These are phyloP conservation scores for Caenorhabditis macrosperma DNA, from an alignment of 2,888 invertebrate genomes.

Conservation along the genomic window DNA sequence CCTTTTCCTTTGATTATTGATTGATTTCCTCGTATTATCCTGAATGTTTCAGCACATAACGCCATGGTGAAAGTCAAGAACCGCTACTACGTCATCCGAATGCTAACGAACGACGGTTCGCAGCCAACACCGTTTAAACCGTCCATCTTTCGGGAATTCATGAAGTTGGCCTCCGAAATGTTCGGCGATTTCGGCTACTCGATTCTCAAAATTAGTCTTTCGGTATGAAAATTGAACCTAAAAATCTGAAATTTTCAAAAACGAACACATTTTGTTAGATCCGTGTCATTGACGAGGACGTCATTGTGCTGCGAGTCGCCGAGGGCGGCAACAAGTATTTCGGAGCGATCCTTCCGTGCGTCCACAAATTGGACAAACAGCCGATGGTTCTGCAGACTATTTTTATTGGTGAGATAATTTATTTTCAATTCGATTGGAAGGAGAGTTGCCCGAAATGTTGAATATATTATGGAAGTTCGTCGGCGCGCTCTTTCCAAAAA, in stretches of 20 bases:
- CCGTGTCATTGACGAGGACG: constrained; percentile 60
- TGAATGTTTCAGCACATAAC: neutral
- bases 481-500: neutral
- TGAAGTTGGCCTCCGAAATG: constrained; percentile 57
- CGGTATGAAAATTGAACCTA: too few species aligned
- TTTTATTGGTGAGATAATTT: constrained; percentile 60
- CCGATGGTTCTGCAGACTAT: constrained; percentile 60
- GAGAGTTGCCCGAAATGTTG: neutral
- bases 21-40: too few species aligned
- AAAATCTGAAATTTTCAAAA: neutral
- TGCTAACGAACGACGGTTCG: constrained; percentile 43
- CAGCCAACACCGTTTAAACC: constrained; percentile 25
- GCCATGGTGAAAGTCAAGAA: constrained; percentile 64
- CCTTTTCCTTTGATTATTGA: too few species aligned
- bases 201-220: constrained; percentile 57
- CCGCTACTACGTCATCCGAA: constrained; percentile 61
- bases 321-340: constrained; percentile 51
- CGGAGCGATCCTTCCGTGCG: constrained; percentile 54
- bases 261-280: constrained; percentile 32
- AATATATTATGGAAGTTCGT: neutral
- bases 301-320: constrained; percentile 52
- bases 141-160: constrained; percentile 50
- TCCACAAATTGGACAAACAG: constrained; percentile 51
- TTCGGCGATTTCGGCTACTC: constrained; percentile 66
- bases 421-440: too few species aligned